phyloP scores from a whole-genome alignment of 2,797 vertebrate species.

The Eulemur rubriventer region DNA sequence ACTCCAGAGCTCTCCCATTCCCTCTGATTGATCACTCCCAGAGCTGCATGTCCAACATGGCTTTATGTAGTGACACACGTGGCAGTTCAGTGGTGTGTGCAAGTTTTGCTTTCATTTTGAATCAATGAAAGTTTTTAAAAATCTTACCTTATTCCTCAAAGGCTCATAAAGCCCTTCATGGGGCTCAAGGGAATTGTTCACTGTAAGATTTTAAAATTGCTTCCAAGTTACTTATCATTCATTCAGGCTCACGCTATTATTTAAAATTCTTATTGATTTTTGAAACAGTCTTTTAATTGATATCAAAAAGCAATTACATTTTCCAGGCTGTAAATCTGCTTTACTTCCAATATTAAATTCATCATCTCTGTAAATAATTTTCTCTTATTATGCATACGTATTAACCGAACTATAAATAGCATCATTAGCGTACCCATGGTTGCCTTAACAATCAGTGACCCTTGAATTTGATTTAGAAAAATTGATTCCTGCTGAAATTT shows the following conservation, averaged over 20 bases:
- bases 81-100: conserved; percentile 75
- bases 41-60: conserved; percentile 61
- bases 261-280: conserved; percentile 82
- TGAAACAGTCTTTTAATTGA: conserved; percentile 80
- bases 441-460: conserved; percentile 80
- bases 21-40: conserved; percentile 64
- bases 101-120: conserved; percentile 73
- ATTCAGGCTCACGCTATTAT: conserved; percentile 70
- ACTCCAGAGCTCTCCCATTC: neutral
- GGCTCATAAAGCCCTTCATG: conserved; percentile 76
- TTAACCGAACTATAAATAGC: conserved; percentile 79
- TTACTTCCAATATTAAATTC: conserved; percentile 76
- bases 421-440: conserved; percentile 60
- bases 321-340: conserved; percentile 79
- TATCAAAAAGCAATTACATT: conserved; percentile 82
- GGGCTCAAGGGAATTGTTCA: conserved; percentile 71
- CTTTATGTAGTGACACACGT: conserved; percentile 68
- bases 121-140: conserved; percentile 73
- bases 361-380: conserved; percentile 80
- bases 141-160: conserved; percentile 75
- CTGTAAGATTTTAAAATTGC: conserved; percentile 75
- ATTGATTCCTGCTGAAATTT: conserved; percentile 75
- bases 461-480: conserved; percentile 78
- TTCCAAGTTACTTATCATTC: conserved; percentile 80
- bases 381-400: conserved; percentile 73